Evolutionary conservation across 2,797 vertebrate genomes (phyloP).

Genomic region (Borostomias antarcticus): DNA sequence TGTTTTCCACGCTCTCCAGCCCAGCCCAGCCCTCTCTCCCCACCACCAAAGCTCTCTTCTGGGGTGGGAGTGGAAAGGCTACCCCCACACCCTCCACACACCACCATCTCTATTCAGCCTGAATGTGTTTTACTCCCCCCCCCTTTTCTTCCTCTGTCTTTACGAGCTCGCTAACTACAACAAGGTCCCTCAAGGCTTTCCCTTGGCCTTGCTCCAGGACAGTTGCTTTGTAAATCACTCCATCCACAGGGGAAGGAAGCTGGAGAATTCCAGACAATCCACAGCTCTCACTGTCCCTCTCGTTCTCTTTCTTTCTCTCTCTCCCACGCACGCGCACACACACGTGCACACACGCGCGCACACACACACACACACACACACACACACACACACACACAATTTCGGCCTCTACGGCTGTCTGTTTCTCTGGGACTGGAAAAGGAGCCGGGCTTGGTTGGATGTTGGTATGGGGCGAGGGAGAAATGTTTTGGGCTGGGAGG

Average conservation of each 20-base stretch:
- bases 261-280: constrained; percentile 74
- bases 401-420: constrained; percentile 11
- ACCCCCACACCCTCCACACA: constrained; percentile 31
- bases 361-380: constrained; percentile 11
- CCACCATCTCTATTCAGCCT: constrained; percentile 40
- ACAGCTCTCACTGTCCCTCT: constrained; percentile 55
- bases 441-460: constrained; percentile 24
- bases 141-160: constrained; percentile 12
- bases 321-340: constrained; percentile 15
- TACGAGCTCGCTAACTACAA: constrained; percentile 28
- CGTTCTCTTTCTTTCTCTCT: constrained; percentile 17
- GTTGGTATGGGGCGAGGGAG: constrained; percentile 26
- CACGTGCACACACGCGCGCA: too few species aligned
- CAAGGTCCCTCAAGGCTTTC: constrained; percentile 66
- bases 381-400: constrained; percentile 22
- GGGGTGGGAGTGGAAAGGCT: constrained; percentile 66
- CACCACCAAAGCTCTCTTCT: constrained; percentile 64
- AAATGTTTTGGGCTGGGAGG: constrained; percentile 37
- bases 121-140: constrained; percentile 25
- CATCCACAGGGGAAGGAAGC: constrained; percentile 67
- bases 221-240: constrained; percentile 82
- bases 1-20: constrained; percentile 69
- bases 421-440: constrained; percentile 13
- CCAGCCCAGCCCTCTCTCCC: constrained; percentile 52
- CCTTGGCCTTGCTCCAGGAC: constrained; percentile 73